Evolutionary conservation across 2,113 vertebrate species (phyloP).

Genomic region (Apus apus): DNA sequence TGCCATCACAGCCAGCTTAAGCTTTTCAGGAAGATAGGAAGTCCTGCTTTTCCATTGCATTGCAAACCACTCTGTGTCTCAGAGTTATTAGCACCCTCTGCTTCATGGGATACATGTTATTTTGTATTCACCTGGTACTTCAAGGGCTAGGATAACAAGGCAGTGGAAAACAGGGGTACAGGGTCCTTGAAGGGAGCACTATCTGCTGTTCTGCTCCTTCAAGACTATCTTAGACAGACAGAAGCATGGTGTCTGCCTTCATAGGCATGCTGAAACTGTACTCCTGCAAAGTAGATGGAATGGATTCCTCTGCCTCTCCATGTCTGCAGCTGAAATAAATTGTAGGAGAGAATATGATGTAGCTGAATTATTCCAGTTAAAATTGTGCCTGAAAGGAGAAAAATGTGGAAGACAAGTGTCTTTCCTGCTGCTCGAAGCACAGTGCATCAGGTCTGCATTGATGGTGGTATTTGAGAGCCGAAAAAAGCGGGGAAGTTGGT

Average conservation of each 20-base stretch:
- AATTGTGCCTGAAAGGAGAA: background rate
- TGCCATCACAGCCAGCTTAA: background rate
- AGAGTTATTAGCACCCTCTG: background rate
- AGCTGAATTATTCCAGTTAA: background rate
- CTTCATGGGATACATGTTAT: accelerated
- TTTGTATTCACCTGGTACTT: background rate
- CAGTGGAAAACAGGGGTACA: background rate
- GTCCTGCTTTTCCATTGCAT: background rate
- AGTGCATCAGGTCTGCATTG: background rate
- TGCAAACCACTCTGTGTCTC: background rate
- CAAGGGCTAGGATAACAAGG: background rate
- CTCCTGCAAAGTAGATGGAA: background rate
- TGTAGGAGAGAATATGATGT: background rate
- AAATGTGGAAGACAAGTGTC: background rate
- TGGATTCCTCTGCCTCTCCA: background rate
- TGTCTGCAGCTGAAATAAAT: background rate
- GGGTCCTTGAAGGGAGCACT: background rate
- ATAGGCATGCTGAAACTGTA: background rate
- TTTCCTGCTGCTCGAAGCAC: background rate
- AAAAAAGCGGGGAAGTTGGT: background rate
- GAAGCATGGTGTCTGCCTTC: background rate
- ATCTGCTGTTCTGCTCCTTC: background rate
- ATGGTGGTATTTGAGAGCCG: background rate
- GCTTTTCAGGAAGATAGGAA: background rate
- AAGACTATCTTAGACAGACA: background rate